A percentile compares a stretch with the other conserved stretches of the same genome.
Conservation (phyloP, 2,888 invertebrate genomes). For the Globia sparganii region DNA sequence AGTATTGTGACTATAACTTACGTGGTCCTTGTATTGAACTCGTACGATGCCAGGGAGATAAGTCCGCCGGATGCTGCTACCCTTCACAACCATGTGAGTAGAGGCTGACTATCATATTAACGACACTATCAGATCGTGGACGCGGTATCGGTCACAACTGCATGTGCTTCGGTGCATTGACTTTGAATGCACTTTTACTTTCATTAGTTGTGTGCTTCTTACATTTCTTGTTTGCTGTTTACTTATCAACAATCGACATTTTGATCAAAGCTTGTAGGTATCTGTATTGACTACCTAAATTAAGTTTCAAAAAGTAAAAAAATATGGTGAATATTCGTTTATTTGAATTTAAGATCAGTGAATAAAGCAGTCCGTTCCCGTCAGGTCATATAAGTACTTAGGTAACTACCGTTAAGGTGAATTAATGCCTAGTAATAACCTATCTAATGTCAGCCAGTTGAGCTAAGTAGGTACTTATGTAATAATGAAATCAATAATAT, state of each 20-base stretch:
- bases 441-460: neutral
- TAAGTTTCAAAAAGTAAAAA: neutral
- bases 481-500: neutral
- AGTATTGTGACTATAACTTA: constrained; percentile 84
- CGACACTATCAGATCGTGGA: constrained; percentile 33
- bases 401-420: neutral
- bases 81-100: constrained; percentile 85
- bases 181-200: constrained; percentile 87
- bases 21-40: constrained; percentile 80
- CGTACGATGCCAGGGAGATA: constrained; percentile 78
- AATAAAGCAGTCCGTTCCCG: neutral
- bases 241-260: constrained; percentile 9
- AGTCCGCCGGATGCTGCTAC: constrained; percentile 74
- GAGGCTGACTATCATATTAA: constrained; percentile 33
- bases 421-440: too few relatives aligned
- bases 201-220: constrained; percentile 68
- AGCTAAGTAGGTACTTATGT: neutral
- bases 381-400: neutral
- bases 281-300: neutral
- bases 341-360: neutral
- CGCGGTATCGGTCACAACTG: constrained; percentile 71
- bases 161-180: constrained; percentile 79
- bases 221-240: constrained; percentile 46
- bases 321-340: neutral
- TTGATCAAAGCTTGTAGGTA: neutral